Evolutionary conservation across 2,797 vertebrate genomes (phyloP).

Genomic region (Cossypha niveicapilla): DNA sequence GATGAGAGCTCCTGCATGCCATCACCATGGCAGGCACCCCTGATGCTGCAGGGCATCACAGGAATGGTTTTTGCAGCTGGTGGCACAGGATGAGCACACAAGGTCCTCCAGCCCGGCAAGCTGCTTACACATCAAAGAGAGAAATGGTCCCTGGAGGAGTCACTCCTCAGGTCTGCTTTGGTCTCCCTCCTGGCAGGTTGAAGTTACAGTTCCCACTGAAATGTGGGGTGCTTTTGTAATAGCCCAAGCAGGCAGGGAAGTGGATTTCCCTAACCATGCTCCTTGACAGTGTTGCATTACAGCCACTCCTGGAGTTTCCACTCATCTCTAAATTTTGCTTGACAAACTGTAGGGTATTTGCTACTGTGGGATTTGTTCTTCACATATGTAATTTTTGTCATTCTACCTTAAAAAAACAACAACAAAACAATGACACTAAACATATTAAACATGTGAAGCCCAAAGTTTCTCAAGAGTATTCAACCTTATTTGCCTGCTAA

Average conservation of each 20-base stretch:
- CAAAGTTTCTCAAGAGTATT: neutral
- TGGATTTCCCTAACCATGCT: rapidly evolving
- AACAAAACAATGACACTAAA: neutral
- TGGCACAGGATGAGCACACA: neutral
- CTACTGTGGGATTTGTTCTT: neutral
- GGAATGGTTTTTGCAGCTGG: neutral
- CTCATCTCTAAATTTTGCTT: neutral
- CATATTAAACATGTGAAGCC: neutral
- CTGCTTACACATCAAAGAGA: neutral
- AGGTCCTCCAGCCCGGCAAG: neutral
- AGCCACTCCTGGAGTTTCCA: neutral
- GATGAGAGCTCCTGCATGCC: neutral
- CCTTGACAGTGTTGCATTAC: neutral
- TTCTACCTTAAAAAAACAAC: neutral
- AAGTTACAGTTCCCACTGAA: neutral
- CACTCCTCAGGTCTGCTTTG: neutral
- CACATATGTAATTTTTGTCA: neutral
- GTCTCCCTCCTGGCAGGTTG: neutral
- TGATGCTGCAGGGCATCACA: neutral
- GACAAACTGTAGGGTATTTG: neutral
- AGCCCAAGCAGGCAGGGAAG: neutral
- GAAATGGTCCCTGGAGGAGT: neutral
- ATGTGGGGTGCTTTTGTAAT: neutral
- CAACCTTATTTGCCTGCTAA: neutral
- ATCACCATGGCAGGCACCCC: no score